Evolutionary conservation across 2,888 invertebrate species (phyloP).

Genomic region (Melolontha melolontha): DNA sequence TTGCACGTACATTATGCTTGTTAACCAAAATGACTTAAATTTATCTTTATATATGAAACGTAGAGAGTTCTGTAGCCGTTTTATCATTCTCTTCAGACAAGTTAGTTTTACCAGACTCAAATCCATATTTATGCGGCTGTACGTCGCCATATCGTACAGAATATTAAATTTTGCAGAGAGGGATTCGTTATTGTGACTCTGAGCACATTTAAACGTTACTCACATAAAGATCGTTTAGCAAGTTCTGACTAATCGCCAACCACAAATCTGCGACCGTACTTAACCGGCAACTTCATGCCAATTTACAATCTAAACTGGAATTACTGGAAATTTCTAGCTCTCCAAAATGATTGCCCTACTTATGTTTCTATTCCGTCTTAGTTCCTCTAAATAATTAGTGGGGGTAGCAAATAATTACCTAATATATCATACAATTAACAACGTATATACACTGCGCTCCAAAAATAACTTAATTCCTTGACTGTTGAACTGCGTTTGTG

Average conservation of each 20-base stretch:
- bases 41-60: slow-evolving; percentile 1
- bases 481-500: too few species aligned
- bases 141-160: slow-evolving; percentile 6
- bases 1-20: too few species aligned
- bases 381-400: slow-evolving; percentile 5
- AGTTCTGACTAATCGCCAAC: slow-evolving; percentile 69
- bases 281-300: slow-evolving; percentile 65
- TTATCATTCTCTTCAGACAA: slow-evolving; percentile 6
- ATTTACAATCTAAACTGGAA: slow-evolving; percentile 46
- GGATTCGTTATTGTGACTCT: slow-evolving; percentile 29
- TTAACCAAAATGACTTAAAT: too few species aligned
- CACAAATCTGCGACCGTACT: slow-evolving; percentile 68
- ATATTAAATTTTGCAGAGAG: slow-evolving; percentile 23
- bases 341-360: slow-evolving; percentile 31
- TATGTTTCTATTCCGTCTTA: slow-evolving; percentile 35
- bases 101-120: not conserved
- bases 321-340: slow-evolving; percentile 44
- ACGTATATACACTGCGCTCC: too few species aligned
- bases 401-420: slow-evolving; percentile 19
- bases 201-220: slow-evolving; percentile 27
- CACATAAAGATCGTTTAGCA: slow-evolving; percentile 40
- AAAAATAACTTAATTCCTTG: too few species aligned
- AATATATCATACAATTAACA: not conserved
- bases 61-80: not conserved
- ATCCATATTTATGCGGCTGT: not conserved